Base-by-base conservation (phyloP, 2,797 vertebrate genomes). In the Lophotriccus pileatus region DNA sequence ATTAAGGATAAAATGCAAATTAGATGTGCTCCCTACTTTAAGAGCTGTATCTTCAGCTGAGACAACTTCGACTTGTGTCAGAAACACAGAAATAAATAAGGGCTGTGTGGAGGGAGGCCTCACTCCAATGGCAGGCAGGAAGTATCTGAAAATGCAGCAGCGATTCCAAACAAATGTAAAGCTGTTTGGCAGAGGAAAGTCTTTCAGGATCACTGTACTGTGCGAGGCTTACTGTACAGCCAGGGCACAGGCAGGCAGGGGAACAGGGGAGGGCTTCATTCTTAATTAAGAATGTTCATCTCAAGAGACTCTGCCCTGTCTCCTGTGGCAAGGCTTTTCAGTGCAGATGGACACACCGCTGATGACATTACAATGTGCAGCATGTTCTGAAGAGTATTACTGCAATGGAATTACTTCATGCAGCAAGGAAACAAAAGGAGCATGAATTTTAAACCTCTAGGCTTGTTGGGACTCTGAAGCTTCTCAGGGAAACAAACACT, bases 341-440 rank as follows among this genome's bases (percentile, higher is more conserved):
- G 95, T 93, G 84, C 96, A 97, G 96, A 97, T 94, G 96, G 97
- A 95, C 96, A 96, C 94, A 97, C 95, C 3, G 43, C 95, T 89
- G 90, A 95, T 92, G 86, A 79, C 68, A 89, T 87, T 95, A 83
- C 82, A 84, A 92, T 79, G 53, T 69, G 64, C 92, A 93, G 85
- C 88, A 89, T 92, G 83, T 77, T 93, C 94, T 84, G 95, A 95
- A 36, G 79, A 56, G 80, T 94, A 88, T 93, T 88, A 90, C 89
- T 96, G 91, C 93, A 95, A 88, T 84, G 87, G 92, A 94, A 97
- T 97, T 97, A 96, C 91, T 90, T 95, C 93, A 95, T 93, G 94
- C 89, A 87, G 79, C 87, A 90, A 49, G 67, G 88, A 95, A 92
- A 94, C 81, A 95, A 95, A 96, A 95, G 89, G 83, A 89, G 88